Evolutionary conservation across 2,113 vertebrate genomes (phyloP).

Genomic region (Nothobranchius kuhntae): DNA sequence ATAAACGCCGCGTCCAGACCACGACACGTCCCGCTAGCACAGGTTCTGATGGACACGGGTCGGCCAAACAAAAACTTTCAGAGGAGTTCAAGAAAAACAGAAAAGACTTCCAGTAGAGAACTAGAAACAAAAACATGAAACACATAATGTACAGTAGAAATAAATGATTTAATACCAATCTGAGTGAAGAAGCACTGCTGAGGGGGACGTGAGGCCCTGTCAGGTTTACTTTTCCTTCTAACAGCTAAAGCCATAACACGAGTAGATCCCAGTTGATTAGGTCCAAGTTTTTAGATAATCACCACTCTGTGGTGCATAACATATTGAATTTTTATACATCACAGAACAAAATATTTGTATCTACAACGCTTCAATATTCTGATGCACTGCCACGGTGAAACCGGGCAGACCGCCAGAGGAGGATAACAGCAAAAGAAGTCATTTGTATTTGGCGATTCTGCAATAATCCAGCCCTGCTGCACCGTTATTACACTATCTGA

Average conservation of each 20-base stretch:
- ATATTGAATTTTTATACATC: conserved; percentile 31
- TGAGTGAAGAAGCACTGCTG: too few species aligned
- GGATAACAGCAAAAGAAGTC: conserved; percentile 51
- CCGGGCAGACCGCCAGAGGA: conserved; percentile 50
- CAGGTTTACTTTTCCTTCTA: background rate
- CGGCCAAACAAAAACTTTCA: too few species aligned
- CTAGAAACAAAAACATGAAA: too few species aligned
- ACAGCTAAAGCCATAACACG: background rate
- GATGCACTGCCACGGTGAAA: conserved; percentile 32
- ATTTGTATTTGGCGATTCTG: conserved; percentile 62
- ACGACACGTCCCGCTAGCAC: too few species aligned
- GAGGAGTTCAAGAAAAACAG: too few species aligned
- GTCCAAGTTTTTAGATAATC: conserved; percentile 12
- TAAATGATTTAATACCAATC: too few species aligned
- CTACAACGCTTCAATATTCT: conserved; percentile 15
- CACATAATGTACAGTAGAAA: too few species aligned
- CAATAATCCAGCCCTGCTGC: conserved; percentile 58
- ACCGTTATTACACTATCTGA: conserved; percentile 64
- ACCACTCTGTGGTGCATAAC: conserved; percentile 13
- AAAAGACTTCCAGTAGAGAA: too few species aligned
- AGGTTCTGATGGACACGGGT: too few species aligned
- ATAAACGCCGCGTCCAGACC: too few species aligned
- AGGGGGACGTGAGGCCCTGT: too few species aligned
- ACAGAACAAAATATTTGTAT: conserved; percentile 30
- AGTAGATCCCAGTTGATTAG: background rate